A percentile compares a stretch with the other conserved stretches of the same genome.
Evolutionary conservation across 2,113 vertebrate genomes (phyloP).

Genomic region (Sialia sialis): DNA sequence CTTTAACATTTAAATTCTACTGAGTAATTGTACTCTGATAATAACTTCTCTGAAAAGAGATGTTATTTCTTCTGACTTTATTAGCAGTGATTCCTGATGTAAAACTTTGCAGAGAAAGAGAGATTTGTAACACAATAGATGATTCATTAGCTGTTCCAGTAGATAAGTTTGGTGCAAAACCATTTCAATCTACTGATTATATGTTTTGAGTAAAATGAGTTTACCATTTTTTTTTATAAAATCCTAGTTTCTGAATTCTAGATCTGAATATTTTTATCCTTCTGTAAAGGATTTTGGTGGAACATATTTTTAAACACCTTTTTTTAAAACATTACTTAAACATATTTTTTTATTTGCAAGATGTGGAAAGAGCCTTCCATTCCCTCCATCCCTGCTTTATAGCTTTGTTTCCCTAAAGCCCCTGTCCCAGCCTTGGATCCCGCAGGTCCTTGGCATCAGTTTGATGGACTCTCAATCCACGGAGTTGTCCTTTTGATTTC

Average conservation of each 20-base stretch:
- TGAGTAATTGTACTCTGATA: not conserved
- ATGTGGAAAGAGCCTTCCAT: not conserved
- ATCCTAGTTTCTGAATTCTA: not conserved
- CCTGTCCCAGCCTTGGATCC: not conserved
- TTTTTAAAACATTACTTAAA: no score
- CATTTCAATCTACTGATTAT: constrained; percentile 8
- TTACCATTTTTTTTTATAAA: constrained; percentile 9
- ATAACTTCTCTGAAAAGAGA: constrained; percentile 29
- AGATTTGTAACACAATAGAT: constrained; percentile 14
- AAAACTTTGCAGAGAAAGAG: not conserved
- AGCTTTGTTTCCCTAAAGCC: not conserved
- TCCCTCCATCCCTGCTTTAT: not conserved
- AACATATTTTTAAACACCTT: no score
- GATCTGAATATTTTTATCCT: not conserved
- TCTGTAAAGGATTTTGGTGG: not conserved
- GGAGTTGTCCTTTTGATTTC: not conserved
- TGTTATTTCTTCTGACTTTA: not conserved
- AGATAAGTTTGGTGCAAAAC: not conserved
- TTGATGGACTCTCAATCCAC: not conserved
- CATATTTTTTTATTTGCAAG: no score
- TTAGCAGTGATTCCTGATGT: constrained; percentile 33
- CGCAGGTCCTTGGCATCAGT: not conserved
- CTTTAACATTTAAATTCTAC: constrained; percentile 27
- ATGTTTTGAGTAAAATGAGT: constrained; percentile 1
- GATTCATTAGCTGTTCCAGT: constrained; percentile 44